Conservation (phyloP, 2,797 vertebrate species). For the Atherinosoma microstoma region DNA sequence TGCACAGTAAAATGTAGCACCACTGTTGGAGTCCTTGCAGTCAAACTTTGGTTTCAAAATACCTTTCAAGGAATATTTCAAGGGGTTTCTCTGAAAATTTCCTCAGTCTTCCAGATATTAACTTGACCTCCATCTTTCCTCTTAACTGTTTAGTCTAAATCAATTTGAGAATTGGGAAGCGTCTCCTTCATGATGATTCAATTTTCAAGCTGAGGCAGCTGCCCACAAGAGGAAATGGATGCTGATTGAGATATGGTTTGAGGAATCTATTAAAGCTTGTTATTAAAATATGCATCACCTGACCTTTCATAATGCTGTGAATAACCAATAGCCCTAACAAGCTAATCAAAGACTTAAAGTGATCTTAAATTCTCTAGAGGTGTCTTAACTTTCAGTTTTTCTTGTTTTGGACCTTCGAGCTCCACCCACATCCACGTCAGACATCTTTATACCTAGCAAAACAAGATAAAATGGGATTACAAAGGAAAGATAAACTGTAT, state of each 20-base stretch:
- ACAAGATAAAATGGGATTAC: too few relatives aligned
- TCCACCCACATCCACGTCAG: too few relatives aligned
- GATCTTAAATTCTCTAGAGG: too few relatives aligned
- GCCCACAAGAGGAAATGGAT: too few relatives aligned
- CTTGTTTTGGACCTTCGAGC: too few relatives aligned
- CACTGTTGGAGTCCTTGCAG: background rate
- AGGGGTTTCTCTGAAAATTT: background rate
- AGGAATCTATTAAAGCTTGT: background rate
- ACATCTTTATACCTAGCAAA: too few relatives aligned
- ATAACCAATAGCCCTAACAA: background rate
- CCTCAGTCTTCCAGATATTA: background rate
- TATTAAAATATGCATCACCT: background rate
- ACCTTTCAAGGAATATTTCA: background rate
- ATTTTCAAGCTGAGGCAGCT: too few relatives aligned
- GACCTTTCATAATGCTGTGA: too few relatives aligned
- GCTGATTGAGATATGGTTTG: background rate
- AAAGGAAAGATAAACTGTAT: too few relatives aligned
- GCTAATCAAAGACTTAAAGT: background rate
- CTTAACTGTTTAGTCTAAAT: background rate
- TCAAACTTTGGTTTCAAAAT: background rate
- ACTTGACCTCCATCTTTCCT: background rate
- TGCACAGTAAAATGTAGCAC: background rate
- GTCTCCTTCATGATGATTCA: background rate
- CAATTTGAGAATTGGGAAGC: background rate
- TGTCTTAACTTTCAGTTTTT: too few relatives aligned